Evolutionary conservation across 1,140 invertebrate species (phyloP), one percentile per base, ranked within the genome.

Genomic region (Leptestheria dahalacensis): DNA sequence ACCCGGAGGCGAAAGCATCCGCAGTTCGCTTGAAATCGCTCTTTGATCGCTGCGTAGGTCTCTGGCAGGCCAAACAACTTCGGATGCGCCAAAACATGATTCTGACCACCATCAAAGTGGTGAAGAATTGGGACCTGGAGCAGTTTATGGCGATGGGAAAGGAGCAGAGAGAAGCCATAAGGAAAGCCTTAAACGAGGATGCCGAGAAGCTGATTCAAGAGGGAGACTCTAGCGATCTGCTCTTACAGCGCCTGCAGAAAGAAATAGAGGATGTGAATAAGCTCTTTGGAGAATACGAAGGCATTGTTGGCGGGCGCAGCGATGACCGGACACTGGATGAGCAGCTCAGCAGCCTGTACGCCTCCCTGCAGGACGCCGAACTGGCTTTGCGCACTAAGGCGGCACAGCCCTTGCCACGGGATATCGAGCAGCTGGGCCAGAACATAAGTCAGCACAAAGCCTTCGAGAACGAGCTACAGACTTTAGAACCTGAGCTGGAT

Each of bases 61-160:
- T 97, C 24, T 97, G 94, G 92, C 91, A 95, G 69, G 85, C 91
- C 68, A 96, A 96, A 71, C 91, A 97, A 68, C 76, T 94, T 47
- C 78, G 91, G 61, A 81, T 97, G 74, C 74, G 93, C 23, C 91
- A 94, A 71, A 96, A 97, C 68, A 97, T 97, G 91, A 94, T 99
- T 62, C 91, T 97, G 68, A 91, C 93, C n/a, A 97, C 94, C 23
- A 96, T 97, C 67, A 90, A 92, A 68, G 88, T 93, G 20, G 91
- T 96, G 24, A 94, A 94, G 70, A 84, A 85, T 62, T 97, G 93
- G 93, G 92, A 96, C 69, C 79, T 96, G 60, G 82, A 84, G 51
- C 81, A 83, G 78, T 97, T 97, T 72, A 77, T 95, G 65, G 86
- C 88, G 1, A 94, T 98, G 83, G 94, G 92, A 49, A 85, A 91